phyloP scores from a whole-genome alignment of 2,797 vertebrate genomes.

The Esox masquinongy region DNA sequence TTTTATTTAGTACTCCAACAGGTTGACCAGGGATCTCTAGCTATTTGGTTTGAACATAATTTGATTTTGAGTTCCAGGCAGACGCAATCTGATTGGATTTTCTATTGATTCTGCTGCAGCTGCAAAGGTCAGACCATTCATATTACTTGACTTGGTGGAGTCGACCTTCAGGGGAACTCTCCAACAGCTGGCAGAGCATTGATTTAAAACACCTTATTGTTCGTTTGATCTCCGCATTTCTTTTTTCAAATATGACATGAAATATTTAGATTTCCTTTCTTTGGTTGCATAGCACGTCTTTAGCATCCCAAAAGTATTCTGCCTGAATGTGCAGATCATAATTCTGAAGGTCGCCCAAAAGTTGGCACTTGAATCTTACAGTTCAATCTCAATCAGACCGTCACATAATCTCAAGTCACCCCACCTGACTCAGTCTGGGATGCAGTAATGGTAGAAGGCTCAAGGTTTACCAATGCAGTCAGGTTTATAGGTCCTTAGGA shows the following conservation, averaged over 20 bases:
- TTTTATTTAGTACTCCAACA: slow-evolving; percentile 48
- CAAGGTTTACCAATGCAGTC: slow-evolving; percentile 26
- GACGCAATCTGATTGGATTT: slow-evolving; percentile 65
- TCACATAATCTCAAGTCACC: neutral
- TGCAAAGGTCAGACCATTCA: slow-evolving; percentile 61
- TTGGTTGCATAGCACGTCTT: neutral
- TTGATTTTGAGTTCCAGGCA: slow-evolving; percentile 50
- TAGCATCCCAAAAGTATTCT: neutral
- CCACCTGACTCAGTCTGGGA: neutral
- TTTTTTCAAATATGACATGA: neutral
- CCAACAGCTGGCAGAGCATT: neutral
- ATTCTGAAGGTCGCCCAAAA: neutral
- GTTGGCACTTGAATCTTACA: neutral
- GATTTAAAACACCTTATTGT: slow-evolving; percentile 4
- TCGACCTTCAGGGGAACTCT: slow-evolving; percentile 62
- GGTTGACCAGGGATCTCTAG: slow-evolving; percentile 39
- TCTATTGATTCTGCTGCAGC: slow-evolving; percentile 58
- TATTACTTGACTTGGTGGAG: slow-evolving; percentile 47
- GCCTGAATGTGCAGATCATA: neutral
- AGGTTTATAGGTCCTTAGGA: slow-evolving; percentile 34
- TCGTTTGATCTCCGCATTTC: neutral
- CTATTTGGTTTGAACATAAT: slow-evolving; percentile 50
- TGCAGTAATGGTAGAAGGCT: neutral
- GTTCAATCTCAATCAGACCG: neutral
- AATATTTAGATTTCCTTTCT: neutral